Base-by-base conservation (phyloP, 2,888 invertebrate species). In the Trachelus troglodyta region DNA sequence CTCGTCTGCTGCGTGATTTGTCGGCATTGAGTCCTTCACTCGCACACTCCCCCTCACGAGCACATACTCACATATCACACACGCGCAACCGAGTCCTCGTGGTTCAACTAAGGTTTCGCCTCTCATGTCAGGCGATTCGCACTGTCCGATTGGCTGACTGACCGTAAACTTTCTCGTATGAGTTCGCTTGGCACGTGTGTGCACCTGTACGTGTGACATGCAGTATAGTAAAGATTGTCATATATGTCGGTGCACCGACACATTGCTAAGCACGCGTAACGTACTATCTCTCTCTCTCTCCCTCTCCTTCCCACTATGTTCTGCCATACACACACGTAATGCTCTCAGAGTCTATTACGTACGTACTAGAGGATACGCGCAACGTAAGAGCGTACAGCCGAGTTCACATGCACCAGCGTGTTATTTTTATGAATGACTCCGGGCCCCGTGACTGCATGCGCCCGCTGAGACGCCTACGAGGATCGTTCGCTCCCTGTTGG, bases 381-480 rank as follows among this genome's bases (percentile, higher is more conserved):
- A 71, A 71, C 69, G 68, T 33, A 33, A 75, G 76, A 76, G 56
- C 23, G 75, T 56, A 73, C 69, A 34, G 35, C 80, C 80, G 82
- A 75, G 81, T 81, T 82, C 81, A 82, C 84, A 82, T 84, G 84
- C 82, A 83, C 82, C 81, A 83, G 80, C 86, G 85, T 83, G 87
- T 87, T 89, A 90, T 90, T 90, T 90, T 90, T 89, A 90, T 90
- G 90, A 90, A 90, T 90, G 90, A 88, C 89, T 89, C 81, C 81
- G 79, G 76, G 77, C 76, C 76, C 33, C 71, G 71, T 34, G 71
- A 71, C 71, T 71, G 71, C 71, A 71, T 33, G 71, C 34, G 71
- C 71, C 56, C 23, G 23, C 56, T 23, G 56, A 56, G 56, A 56
- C 56, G 56, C 23, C 56, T 56, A 56, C 56, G 56, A 56, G 56